Evolutionary conservation across 2,797 vertebrate species (phyloP).

Genomic region (Varecia variegata): DNA sequence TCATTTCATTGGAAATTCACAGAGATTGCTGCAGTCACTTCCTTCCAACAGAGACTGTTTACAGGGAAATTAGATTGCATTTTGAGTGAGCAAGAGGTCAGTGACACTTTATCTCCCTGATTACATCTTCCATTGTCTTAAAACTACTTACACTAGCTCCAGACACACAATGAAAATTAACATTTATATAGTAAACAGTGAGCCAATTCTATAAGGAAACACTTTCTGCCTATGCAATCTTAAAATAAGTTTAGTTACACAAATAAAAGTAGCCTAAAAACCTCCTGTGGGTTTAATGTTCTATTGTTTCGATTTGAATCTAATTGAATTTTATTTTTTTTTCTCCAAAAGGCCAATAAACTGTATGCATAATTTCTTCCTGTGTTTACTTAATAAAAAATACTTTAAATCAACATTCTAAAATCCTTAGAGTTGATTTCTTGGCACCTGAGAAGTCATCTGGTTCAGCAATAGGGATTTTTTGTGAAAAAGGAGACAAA

Average conservation of each 20-base stretch:
- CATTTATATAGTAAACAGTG: not conserved
- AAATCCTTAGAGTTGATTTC: not conserved
- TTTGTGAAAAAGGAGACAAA: not conserved
- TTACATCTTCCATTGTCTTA: slow-evolving; percentile 48
- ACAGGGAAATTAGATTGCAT: slow-evolving; percentile 61
- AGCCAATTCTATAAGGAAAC: slow-evolving; percentile 41
- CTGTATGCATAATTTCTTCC: not conserved
- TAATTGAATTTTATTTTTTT: not conserved
- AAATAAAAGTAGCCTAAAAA: not conserved
- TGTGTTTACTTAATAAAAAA: not conserved
- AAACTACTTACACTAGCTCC: slow-evolving; percentile 25
- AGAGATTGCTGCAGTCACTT: not conserved
- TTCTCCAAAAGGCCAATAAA: not conserved
- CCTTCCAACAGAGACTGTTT: slow-evolving; percentile 51
- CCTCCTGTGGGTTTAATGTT: not conserved
- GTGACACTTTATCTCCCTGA: not conserved
- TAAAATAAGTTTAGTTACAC: not conserved
- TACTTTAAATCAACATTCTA: not conserved
- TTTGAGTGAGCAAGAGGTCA: slow-evolving; percentile 45
- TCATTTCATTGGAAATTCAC: slow-evolving; percentile 27
- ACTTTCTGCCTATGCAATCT: not conserved
- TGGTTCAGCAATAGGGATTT: not conserved
- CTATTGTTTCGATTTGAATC: not conserved
- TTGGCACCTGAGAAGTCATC: not conserved
- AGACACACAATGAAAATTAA: slow-evolving; percentile 49